phyloP scores from a whole-genome alignment of 2,113 vertebrate species.

The Rhinolophus sinicus region DNA sequence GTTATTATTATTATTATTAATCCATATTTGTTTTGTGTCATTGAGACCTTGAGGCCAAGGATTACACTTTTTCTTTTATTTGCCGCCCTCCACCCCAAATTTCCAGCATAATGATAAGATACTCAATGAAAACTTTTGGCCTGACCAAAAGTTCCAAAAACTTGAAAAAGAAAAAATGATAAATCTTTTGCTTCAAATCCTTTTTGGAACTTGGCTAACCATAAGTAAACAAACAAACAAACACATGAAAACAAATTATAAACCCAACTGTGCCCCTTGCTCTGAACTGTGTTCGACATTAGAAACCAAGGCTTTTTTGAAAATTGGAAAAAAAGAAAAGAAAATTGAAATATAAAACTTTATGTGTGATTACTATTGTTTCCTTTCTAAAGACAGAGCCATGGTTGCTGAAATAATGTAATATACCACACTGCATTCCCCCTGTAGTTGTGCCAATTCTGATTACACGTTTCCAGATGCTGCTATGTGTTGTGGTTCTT shows the following conservation, averaged over 20 bases:
- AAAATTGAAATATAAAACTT: constrained; percentile 67
- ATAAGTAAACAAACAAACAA: constrained; percentile 61
- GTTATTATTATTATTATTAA: not conserved
- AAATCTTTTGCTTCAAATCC: constrained; percentile 43
- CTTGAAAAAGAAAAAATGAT: not conserved
- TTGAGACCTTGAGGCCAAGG: not conserved
- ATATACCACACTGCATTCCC: constrained; percentile 36
- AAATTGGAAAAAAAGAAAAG: no score
- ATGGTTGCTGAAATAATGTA: constrained; percentile 57
- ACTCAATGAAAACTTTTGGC: constrained; percentile 26
- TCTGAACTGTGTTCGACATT: constrained; percentile 55
- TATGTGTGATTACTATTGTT: constrained; percentile 32
- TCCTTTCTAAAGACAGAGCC: constrained; percentile 51
- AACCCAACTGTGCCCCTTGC: constrained; percentile 23
- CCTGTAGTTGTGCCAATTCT: constrained; percentile 19
- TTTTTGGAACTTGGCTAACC: constrained; percentile 13
- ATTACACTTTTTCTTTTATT: not conserved
- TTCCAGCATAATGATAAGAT: constrained; percentile 28
- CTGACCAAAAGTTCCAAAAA: not conserved
- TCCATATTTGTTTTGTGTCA: not conserved
- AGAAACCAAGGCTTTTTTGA: constrained; percentile 15
- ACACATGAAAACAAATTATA: constrained; percentile 51
- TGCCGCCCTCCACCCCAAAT: not conserved
- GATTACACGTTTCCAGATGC: constrained; percentile 58
- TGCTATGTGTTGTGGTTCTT: constrained; percentile 52